Base-by-base conservation (phyloP, 2,888 invertebrate species). In the Allophyes oxyacanthae region DNA sequence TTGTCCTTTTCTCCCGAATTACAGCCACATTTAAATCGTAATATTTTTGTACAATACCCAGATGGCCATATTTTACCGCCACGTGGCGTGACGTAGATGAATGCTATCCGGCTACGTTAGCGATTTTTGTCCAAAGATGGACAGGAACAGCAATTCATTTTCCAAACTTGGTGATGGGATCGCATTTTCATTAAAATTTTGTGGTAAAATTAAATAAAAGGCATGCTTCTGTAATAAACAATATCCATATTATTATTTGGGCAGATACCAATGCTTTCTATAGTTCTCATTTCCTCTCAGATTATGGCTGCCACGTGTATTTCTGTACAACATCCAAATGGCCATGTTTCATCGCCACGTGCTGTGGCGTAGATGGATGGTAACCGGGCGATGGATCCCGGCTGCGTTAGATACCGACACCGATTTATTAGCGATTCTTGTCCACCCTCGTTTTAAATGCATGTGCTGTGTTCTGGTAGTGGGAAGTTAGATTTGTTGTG, bases 401-500 rank as follows among this genome's bases (percentile, higher is more conserved):
- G 40, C 32, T 59, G 62, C 6, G 4, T 9, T 34, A 20, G 59
- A 66, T 38, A 43, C 1, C 25, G 40, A 41, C 32, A 14, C 36
- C 40, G 66, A 63, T 63, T 66, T 66, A 66, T 63, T 50, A 44
- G 30, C 25, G 20, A 26, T 20, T 32, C 36, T 67, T 50, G 66
- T 26, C 20, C 32, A 36, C 32, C 41, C 32, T 7, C 32, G 14
- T 66, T 49, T n/a, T 44, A 49, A 44, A 11, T 50, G 9, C 33
- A n/a, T 2, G 32, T 33, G 11, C n/a, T 33, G 33, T 33, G 11
- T 33, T 33, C 7, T 28, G 28, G 8, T 28, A 28, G 11, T 33
- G 6, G n/a, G 11, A 33, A 11, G 33, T 33, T 33, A 11, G 11
- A 11, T 33, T 33, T 32, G 25, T 25, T 25, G 25, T 25, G 25